Conservation (phyloP, 2,113 vertebrate species). For the Trematomus loennbergii region DNA sequence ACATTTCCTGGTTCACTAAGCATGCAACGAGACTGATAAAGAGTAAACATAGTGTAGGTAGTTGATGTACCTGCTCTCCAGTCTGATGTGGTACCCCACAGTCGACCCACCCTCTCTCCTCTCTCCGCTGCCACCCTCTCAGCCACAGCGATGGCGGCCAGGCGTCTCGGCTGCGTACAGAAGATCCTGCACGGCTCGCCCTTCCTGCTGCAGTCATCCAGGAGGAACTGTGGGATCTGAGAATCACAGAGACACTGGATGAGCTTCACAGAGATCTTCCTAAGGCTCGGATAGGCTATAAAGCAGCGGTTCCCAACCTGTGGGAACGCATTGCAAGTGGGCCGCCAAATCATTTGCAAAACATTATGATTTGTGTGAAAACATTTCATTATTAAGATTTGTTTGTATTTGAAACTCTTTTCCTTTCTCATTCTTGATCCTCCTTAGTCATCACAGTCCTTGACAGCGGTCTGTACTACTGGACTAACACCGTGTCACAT, state of each 20-base stretch:
- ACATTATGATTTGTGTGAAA: too few relatives aligned
- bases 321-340: too few relatives aligned
- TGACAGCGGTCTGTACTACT: too few relatives aligned
- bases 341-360: too few relatives aligned
- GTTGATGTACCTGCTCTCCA: constrained; percentile 92
- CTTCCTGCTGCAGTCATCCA: constrained; percentile 90
- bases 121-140: constrained; percentile 96
- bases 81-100: constrained; percentile 93
- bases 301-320: too few relatives aligned
- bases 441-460: too few relatives aligned
- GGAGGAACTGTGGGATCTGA: constrained; percentile 96
- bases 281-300: background rate
- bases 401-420: too few relatives aligned
- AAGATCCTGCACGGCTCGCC: constrained; percentile 92
- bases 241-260: background rate
- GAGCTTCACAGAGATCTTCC: background rate
- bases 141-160: constrained; percentile 93
- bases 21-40: too few relatives aligned
- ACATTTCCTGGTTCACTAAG: too few relatives aligned
- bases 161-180: constrained; percentile 94
- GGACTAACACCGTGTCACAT: too few relatives aligned
- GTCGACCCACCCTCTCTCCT: constrained; percentile 92
- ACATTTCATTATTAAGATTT: too few relatives aligned
- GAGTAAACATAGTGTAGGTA: background rate
- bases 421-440: too few relatives aligned